These are phyloP conservation scores for Oreocharis arfaki DNA, from an alignment of 2,113 vertebrate genomes.

Conservation along the genomic window DNA sequence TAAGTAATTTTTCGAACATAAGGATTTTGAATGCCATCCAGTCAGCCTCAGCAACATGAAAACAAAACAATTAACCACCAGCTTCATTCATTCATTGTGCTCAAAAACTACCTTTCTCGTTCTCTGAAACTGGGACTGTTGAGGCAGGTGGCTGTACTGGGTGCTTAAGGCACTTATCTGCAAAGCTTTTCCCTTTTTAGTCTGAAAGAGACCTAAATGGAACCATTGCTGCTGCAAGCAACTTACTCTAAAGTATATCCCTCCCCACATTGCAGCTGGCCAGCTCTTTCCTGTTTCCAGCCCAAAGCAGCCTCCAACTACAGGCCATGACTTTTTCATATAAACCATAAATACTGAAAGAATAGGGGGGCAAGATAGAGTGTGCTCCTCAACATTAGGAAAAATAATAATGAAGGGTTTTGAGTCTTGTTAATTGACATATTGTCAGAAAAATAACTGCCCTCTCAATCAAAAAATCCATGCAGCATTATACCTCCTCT, in stretches of 20 bases:
- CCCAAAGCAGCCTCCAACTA: background rate
- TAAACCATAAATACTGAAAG: background rate
- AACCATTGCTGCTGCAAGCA: background rate
- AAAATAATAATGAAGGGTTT: background rate
- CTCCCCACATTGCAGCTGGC: background rate
- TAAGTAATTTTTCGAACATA: background rate
- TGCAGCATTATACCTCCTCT: background rate
- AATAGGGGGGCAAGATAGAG: background rate
- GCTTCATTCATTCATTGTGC: background rate
- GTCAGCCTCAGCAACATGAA: background rate
- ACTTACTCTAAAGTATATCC: fast-evolving
- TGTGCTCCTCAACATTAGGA: background rate
- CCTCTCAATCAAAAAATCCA: background rate
- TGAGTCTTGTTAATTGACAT: fast-evolving
- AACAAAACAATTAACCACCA: background rate
- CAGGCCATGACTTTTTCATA: background rate
- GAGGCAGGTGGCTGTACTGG: background rate
- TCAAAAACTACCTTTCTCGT: background rate
- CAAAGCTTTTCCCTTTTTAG: fast-evolving
- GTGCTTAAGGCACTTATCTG: background rate
- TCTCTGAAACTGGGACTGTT: background rate
- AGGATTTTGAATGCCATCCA: background rate
- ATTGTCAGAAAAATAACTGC: background rate
- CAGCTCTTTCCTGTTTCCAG: background rate
- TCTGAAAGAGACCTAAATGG: background rate